phyloP scores from a whole-genome alignment of 2,888 invertebrate genomes.

The Tricholauxania praeusta region DNA sequence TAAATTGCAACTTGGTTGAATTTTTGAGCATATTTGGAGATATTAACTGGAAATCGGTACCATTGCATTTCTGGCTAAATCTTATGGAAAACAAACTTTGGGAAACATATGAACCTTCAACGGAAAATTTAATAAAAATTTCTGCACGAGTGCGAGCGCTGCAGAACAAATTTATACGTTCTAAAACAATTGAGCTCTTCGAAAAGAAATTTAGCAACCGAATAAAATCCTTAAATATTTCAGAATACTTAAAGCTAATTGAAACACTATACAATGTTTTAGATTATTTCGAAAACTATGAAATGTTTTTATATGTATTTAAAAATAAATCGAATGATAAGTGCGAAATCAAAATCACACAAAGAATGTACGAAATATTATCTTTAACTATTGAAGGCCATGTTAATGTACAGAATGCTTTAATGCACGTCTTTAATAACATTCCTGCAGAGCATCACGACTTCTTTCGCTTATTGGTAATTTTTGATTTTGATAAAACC shows the following conservation, averaged over 20 bases:
- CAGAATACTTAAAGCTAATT: constrained; percentile 56
- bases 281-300: constrained; percentile 47
- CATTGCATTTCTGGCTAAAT: constrained; percentile 57
- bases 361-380: constrained; percentile 48
- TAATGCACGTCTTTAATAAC: constrained; percentile 38
- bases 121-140: constrained; percentile 49
- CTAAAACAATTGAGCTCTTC: constrained; percentile 43
- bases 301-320: constrained; percentile 13
- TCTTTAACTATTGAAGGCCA: constrained; percentile 33
- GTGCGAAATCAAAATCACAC: constrained; percentile 18
- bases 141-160: constrained; percentile 52
- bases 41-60: constrained; percentile 60
- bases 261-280: constrained; percentile 55
- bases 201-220: constrained; percentile 45
- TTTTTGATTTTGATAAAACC: constrained; percentile 39
- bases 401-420: not conserved
- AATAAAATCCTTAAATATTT: constrained; percentile 49
- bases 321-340: not conserved
- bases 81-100: constrained; percentile 27
- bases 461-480: constrained; percentile 51
- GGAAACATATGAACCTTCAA: constrained; percentile 12
- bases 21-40: constrained; percentile 42
- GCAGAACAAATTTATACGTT: constrained; percentile 53
- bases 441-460: constrained; percentile 47
- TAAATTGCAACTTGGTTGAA: constrained; percentile 37